These are phyloP conservation scores for Glyptemys insculpta DNA, from an alignment of 2,797 vertebrate genomes.

Conservation along the genomic window DNA sequence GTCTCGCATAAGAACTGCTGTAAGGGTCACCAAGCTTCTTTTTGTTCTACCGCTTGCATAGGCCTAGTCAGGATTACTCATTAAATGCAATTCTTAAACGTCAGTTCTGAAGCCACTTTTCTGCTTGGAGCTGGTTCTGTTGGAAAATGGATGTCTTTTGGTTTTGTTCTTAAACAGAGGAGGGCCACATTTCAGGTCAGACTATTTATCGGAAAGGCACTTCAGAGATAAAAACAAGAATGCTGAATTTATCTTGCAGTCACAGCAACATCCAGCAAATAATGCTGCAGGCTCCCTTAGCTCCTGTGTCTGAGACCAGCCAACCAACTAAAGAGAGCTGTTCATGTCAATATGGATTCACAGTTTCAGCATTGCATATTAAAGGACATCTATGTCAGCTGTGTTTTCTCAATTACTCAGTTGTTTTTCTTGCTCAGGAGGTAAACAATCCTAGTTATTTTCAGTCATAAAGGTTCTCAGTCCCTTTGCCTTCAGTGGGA, in stretches of 20 bases:
- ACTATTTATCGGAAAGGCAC: conserved; percentile 63
- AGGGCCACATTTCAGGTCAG: conserved; percentile 51
- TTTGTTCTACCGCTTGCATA: background rate
- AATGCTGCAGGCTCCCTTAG: conserved; percentile 49
- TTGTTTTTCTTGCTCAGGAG: background rate
- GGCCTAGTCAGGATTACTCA: background rate
- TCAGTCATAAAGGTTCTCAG: conserved; percentile 24
- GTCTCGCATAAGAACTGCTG: background rate
- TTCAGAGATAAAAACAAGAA: conserved; percentile 69
- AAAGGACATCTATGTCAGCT: conserved; percentile 22
- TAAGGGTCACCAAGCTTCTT: background rate
- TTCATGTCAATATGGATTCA: background rate
- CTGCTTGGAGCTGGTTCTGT: conserved; percentile 29
- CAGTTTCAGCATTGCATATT: conserved; percentile 35
- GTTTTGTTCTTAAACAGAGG: conserved; percentile 41
- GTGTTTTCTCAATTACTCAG: background rate
- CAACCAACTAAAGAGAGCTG: conserved; percentile 21
- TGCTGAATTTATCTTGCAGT: conserved; percentile 66
- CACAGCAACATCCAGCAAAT: conserved; percentile 59
- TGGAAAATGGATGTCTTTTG: conserved; percentile 49
- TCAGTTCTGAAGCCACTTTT: conserved; percentile 4
- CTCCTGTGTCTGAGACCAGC: conserved; percentile 26
- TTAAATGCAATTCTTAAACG: conserved; percentile 5
- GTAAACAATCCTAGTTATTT: conserved; percentile 16
- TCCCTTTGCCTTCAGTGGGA: conserved; percentile 30